Evolutionary conservation across 2,888 invertebrate species (phyloP), one percentile per base, ranked within the genome.

Genomic region (Acrocyrtus sp.): DNA sequence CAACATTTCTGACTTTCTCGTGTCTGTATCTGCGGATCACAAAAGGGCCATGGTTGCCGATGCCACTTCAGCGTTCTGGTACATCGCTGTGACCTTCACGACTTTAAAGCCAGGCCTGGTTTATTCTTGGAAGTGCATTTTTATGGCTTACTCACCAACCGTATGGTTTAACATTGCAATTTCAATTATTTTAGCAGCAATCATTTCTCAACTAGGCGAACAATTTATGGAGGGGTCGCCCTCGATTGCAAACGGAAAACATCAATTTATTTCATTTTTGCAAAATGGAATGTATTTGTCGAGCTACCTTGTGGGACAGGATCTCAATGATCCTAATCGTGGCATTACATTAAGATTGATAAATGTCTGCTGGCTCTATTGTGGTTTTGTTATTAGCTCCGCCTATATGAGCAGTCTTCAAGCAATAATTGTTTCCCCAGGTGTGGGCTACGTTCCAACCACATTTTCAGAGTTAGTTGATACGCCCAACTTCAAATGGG

Each of bases 91-190:
- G 1, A 56, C 60, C 27, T 70, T 70, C 24, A 41, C 26, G 0
- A 62, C 57, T 1, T 2, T 26, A 27, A 26, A 47, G 17, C 50
- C 70, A 5, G 21, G 12, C 2, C 1, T 21, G 5, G 22, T 51
- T 15, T 48, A 56, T 34, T 39, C 70, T 2, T 62, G 62, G 62
- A 70, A 54, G 17, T 17, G 56, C 27, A 48, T 70, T 21, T 62
- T 60, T 27, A 22, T 12, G 10, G 62, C 70, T 3, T 70, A 62
- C 45, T 29, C 27, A 1, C 29, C n/a, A 5, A n/a, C 17, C 1
- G 26, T 50, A 5, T 61, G 61, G 62, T 10, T 50, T 1, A n/a
- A 53, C 4, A n/a, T 53, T 2, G 26, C 21, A 1, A 1, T 43
- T 1, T 45, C 45, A 3, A n/a, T 63, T 1, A 15, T 65, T 0